Evolutionary conservation across 2,113 vertebrate genomes (phyloP).

Genomic region (Desmodus rotundus): DNA sequence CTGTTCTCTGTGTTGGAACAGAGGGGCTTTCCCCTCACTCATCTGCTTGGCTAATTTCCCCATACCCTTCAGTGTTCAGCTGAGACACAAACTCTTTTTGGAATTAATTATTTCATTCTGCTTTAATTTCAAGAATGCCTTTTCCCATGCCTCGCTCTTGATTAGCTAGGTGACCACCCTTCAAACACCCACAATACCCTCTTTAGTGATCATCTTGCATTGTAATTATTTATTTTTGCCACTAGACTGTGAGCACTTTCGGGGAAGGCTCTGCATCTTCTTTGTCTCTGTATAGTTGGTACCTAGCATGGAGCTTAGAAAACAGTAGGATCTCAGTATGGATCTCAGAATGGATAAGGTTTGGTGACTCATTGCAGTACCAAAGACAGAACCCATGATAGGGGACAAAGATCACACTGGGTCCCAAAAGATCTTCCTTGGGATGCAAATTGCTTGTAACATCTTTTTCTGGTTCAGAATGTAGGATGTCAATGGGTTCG

Average conservation of each 20-base stretch:
- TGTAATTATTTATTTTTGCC: not conserved
- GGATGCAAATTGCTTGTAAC: not conserved
- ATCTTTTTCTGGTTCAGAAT: not conserved
- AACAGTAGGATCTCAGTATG: not conserved
- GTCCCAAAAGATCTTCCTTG: not conserved
- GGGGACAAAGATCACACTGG: not conserved
- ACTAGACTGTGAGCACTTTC: not conserved
- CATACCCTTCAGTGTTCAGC: not conserved
- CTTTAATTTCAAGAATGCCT: not conserved
- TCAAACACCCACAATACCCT: not conserved
- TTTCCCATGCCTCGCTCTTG: accelerated
- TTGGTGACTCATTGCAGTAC: not conserved
- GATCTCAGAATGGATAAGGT: not conserved
- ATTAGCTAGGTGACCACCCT: not conserved
- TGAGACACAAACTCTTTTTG: not conserved
- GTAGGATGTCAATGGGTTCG: not conserved
- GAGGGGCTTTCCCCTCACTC: no score
- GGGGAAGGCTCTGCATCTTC: not conserved
- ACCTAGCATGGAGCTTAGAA: not conserved
- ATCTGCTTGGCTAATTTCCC: not conserved
- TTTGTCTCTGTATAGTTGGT: not conserved
- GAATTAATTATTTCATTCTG: not conserved
- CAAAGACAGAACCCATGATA: not conserved
- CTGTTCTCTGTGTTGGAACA: not conserved
- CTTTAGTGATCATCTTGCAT: not conserved